Evolutionary conservation across 2,113 vertebrate genomes (phyloP).

Genomic region (Myotis brandtii): DNA sequence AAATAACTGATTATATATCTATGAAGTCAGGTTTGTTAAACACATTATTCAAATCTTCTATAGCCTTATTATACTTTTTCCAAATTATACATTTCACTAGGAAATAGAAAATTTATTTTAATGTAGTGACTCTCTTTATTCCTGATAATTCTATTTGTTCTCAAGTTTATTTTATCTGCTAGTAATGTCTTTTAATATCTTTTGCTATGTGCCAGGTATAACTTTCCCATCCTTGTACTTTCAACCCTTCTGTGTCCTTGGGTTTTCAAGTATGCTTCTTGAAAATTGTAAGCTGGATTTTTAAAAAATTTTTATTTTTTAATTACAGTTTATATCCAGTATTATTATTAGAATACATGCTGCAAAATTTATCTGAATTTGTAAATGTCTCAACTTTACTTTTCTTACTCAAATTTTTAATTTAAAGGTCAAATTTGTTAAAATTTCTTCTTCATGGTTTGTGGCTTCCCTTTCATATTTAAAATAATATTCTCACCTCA

Average conservation of each 20-base stretch:
- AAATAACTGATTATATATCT: background rate
- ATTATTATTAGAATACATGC: background rate
- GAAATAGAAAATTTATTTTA: background rate
- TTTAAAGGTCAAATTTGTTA: background rate
- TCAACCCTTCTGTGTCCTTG: background rate
- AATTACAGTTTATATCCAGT: background rate
- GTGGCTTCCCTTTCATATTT: background rate
- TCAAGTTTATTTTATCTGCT: background rate
- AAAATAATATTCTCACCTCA: constrained; percentile 19
- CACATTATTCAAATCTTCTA: background rate
- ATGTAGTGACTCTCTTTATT: background rate
- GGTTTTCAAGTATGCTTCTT: background rate
- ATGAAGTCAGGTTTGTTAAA: background rate
- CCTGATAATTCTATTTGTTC: background rate
- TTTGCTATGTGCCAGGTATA: background rate
- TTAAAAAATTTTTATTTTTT: background rate
- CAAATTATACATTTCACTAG: background rate
- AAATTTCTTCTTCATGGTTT: background rate
- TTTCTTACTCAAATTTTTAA: background rate
- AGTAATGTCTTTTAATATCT: background rate
- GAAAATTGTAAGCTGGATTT: background rate
- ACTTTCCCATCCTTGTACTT: background rate
- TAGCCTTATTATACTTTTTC: background rate
- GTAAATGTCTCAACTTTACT: background rate
- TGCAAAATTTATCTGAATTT: background rate